Evolutionary conservation across 30 jellyfish, hydroid and myxozoan genomes (phyloP).

Genomic region (Pseudorhiza aurosa): DNA sequence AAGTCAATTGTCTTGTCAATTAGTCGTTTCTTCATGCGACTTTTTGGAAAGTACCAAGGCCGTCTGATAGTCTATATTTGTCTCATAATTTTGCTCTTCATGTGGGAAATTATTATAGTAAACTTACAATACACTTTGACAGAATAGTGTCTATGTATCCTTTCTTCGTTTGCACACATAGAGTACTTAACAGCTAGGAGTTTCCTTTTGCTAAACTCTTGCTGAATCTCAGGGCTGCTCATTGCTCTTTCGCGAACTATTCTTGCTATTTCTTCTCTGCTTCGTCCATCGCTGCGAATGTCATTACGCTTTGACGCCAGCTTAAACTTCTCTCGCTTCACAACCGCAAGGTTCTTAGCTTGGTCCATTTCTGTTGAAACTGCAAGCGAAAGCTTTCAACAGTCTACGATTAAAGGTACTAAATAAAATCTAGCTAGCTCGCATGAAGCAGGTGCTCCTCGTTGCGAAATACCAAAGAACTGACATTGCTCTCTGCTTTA

Average conservation of each 20-base stretch:
- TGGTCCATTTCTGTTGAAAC: not conserved
- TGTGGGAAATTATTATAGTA: no score
- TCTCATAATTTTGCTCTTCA: no score
- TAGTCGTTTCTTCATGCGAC: no score
- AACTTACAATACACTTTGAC: not conserved
- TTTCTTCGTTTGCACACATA: not conserved
- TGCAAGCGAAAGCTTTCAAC: not conserved
- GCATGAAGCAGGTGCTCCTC: not conserved
- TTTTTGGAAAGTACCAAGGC: no score
- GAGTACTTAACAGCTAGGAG: not conserved
- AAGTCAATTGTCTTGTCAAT: no score
- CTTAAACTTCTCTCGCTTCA: not conserved
- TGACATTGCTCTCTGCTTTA: not conserved
- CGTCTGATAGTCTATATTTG: no score
- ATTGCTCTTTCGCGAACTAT: not conserved
- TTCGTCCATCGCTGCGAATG: not conserved
- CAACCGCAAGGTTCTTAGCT: not conserved
- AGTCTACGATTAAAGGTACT: not conserved
- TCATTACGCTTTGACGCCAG: not conserved
- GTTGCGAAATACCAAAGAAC: not conserved
- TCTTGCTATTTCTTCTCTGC: not conserved
- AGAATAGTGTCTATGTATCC: not conserved
- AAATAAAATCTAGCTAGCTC: not conserved
- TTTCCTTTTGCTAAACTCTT: not conserved
- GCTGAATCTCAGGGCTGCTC: not conserved